Evolutionary conservation across 1,140 invertebrate species (phyloP).

Genomic region (Drosophila sulfurigaster): DNA sequence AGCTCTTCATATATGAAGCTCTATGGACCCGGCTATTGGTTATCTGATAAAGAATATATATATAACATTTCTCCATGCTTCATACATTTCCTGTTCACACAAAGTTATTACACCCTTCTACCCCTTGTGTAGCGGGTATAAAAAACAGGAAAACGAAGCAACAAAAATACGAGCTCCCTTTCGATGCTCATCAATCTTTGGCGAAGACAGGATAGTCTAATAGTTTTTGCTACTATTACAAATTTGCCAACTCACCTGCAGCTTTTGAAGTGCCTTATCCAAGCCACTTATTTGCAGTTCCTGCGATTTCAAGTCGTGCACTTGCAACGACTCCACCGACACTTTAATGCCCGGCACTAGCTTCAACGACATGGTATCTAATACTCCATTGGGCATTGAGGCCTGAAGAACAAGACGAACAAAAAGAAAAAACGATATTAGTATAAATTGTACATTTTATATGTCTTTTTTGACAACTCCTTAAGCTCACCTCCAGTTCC

Average conservation of each 20-base stretch:
- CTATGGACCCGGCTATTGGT: too few species aligned
- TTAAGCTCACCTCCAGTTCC: constrained; percentile 68
- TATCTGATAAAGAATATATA: too few species aligned
- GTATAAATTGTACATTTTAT: neutral
- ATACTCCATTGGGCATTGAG: constrained; percentile 66
- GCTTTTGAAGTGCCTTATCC: constrained; percentile 78
- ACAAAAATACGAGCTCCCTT: constrained; percentile 1
- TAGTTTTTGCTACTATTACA: constrained; percentile 15
- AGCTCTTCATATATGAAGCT: too few species aligned
- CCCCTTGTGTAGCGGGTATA: neutral
- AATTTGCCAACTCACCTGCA: constrained; percentile 71
- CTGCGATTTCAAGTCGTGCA: constrained; percentile 69
- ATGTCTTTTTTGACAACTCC: neutral
- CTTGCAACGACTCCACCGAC: constrained; percentile 52
- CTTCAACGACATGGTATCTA: constrained; percentile 77
- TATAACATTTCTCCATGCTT: too few species aligned
- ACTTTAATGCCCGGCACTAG: constrained; percentile 80
- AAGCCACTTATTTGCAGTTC: constrained; percentile 79
- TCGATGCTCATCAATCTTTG: constrained; percentile 28
- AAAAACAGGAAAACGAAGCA: constrained; percentile 1
- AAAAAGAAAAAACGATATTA: neutral
- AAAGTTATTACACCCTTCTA: too few species aligned
- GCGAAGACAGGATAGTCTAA: neutral
- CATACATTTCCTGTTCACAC: too few species aligned
- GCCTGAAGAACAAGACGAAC: constrained; percentile 48